phyloP scores from a whole-genome alignment of 92 coral and sea anemone genomes.

The Virgularia gustaviana region DNA sequence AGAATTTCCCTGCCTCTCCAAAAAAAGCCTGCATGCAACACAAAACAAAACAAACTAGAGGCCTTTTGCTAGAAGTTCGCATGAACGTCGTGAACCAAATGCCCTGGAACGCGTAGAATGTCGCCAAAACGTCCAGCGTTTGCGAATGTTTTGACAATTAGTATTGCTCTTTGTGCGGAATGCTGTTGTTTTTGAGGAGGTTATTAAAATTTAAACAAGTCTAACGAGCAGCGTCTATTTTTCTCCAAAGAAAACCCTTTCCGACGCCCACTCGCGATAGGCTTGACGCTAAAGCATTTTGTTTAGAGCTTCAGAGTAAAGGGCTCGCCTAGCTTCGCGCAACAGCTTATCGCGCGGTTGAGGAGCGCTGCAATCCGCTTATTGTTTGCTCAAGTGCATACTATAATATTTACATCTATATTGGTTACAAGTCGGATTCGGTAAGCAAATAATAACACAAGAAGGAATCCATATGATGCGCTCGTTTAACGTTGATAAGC shows the following conservation, averaged over 20 bases:
- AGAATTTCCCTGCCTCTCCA: not conserved
- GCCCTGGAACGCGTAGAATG: not conserved
- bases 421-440: not conserved
- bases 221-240: too few species aligned
- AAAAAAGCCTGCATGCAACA: not conserved
- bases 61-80: not conserved
- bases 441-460: conserved; percentile 14
- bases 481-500: too few species aligned
- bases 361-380: not conserved
- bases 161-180: conserved; percentile 10
- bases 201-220: conserved; percentile 92
- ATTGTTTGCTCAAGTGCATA: conserved; percentile 16
- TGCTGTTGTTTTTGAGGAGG: conserved; percentile 51
- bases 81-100: not conserved
- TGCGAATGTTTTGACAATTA: conserved; percentile 1
- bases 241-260: too few species aligned
- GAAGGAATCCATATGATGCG: not conserved
- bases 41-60: not conserved
- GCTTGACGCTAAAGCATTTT: too few species aligned
- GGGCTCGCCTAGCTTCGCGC: too few species aligned
- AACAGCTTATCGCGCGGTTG: not conserved
- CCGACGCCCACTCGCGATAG: too few species aligned
- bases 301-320: too few species aligned
- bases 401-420: conserved; percentile 18
- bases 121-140: not conserved